phyloP scores from a whole-genome alignment of 2,888 invertebrate genomes.

The Smittia aterrima region DNA sequence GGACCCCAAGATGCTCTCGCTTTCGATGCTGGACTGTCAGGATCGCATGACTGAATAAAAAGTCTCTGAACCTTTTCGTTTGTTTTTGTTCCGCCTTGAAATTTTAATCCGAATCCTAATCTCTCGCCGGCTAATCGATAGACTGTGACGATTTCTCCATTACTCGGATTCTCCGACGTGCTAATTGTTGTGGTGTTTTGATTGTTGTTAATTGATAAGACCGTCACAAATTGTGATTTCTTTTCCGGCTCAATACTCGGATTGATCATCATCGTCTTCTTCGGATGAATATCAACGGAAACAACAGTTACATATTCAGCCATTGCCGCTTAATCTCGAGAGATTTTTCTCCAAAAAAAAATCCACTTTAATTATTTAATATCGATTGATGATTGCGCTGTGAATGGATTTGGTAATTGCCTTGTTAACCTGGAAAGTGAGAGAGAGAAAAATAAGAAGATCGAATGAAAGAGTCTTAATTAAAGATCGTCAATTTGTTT shows the following conservation, averaged over 20 bases:
- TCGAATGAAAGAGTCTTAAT: constrained; percentile 23
- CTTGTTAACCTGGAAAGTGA: constrained; percentile 36
- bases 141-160: constrained; percentile 70
- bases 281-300: constrained; percentile 57
- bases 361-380: constrained; percentile 18
- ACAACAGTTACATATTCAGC: constrained; percentile 62
- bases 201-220: constrained; percentile 59
- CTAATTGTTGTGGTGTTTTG: constrained; percentile 44
- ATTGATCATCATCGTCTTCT: constrained; percentile 43
- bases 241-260: constrained; percentile 43
- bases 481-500: not conserved
- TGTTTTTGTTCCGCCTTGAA: constrained; percentile 85
- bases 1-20: constrained; percentile 79
- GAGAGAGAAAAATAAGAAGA: not conserved
- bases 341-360: not conserved
- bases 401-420: constrained; percentile 28
- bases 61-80: constrained; percentile 76
- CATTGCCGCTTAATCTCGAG: constrained; percentile 42
- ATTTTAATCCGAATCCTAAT: constrained; percentile 86
- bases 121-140: constrained; percentile 85
- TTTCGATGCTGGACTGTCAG: constrained; percentile 83
- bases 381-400: constrained; percentile 16
- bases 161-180: constrained; percentile 41
- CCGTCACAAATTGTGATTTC: constrained; percentile 59
- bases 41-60: constrained; percentile 84